Evolutionary conservation across 2,888 invertebrate species (phyloP), one percentile per base, ranked within the genome.

Genomic region (Tethea ocularis): DNA sequence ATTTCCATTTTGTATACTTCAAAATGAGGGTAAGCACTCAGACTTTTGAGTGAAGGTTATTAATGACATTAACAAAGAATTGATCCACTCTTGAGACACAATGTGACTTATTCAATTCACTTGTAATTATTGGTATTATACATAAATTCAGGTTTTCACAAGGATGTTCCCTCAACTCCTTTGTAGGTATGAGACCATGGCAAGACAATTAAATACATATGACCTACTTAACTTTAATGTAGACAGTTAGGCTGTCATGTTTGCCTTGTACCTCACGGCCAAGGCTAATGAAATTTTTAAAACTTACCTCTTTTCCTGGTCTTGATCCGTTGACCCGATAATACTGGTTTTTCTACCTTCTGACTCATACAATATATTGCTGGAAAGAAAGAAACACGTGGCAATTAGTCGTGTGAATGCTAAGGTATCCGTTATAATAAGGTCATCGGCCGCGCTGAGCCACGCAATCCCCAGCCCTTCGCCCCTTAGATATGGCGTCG

Each of bases 261-360:
- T 36, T 29, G 17, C 24, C 8, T 11, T 8, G 4, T 22, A 29
- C 11, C 15, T 54, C 54, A 54, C 24, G 29, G 54, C 36, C 54
- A 54, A 54, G 54, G 33, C 8, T 53, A 8, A 3, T 8, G 11
- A 33, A 33, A 13, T 64, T 58, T 57, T 63, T 61, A 52, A 64
- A 62, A 66, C 94, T 94, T 94, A 98, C 98, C 98, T 98, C 99
- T 98, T 97, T 99, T 99, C 97, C 99, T 97, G 97, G 99, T 98
- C 98, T 99, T 99, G 96, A 99, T 98, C 96, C 99, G 98, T 96
- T 98, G 98, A 97, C 99, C 99, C 96, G 98, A 98, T 96, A 99
- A 95, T 96, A 98, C 97, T 96, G 99, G 99, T 97, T 98, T 98
- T 98, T 99, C 98, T 96, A 96, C 97, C 97, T 99, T 99, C 96